phyloP scores from a whole-genome alignment of 2,888 invertebrate species.

The Steromphala cineraria region DNA sequence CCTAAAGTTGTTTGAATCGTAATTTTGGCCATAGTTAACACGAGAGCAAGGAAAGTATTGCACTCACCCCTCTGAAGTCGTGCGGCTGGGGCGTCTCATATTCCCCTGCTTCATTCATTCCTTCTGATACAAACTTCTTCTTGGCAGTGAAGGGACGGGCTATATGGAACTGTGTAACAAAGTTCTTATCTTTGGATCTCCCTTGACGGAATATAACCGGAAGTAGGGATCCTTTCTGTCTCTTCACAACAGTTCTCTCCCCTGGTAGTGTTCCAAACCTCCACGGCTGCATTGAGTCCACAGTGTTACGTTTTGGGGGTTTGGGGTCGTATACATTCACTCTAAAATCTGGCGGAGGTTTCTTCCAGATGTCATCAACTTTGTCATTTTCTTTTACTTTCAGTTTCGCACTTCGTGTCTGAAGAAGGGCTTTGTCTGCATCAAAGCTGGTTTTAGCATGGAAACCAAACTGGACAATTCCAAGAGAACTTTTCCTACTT shows the following conservation, averaged over 20 bases:
- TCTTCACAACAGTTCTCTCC: conserved; percentile 52
- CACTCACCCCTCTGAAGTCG: conserved; percentile 70
- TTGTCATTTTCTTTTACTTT: conserved; percentile 34
- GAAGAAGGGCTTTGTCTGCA: conserved; percentile 62
- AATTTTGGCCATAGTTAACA: no score
- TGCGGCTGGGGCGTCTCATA: conserved; percentile 66
- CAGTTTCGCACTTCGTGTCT: conserved; percentile 63
- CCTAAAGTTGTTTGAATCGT: no score
- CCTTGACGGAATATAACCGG: conserved; percentile 47
- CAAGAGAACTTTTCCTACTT: conserved; percentile 49
- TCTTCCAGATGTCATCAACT: conserved; percentile 68
- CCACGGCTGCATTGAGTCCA: conserved; percentile 71
- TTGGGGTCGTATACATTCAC: conserved; percentile 59
- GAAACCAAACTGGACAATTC: conserved; percentile 65
- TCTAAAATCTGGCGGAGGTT: conserved; percentile 70
- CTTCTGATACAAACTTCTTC: conserved; percentile 62
- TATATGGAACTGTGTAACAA: conserved; percentile 61
- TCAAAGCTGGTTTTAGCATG: conserved; percentile 66
- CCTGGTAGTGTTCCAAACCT: conserved; percentile 67
- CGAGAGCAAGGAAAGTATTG: no score
- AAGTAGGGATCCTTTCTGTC: conserved; percentile 46
- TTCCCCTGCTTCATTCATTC: conserved; percentile 55
- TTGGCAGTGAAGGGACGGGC: conserved; percentile 67
- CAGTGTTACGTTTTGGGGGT: conserved; percentile 70
- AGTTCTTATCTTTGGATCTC: conserved; percentile 34